Conservation (phyloP, 2,888 invertebrate species). For the Hedya salicella region DNA sequence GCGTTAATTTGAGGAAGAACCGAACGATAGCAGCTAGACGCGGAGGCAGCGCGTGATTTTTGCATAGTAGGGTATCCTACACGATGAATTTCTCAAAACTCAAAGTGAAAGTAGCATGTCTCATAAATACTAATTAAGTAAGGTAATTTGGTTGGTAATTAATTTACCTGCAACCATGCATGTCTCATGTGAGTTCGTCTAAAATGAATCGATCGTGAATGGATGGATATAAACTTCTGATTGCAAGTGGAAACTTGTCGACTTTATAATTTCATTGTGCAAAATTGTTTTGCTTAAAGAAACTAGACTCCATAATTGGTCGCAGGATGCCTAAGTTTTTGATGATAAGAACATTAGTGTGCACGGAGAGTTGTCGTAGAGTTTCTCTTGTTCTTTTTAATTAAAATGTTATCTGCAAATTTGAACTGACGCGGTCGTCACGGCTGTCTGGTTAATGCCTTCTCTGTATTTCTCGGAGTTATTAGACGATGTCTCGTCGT, state of each 20-base stretch:
- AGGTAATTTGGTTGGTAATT: not conserved
- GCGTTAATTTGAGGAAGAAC: not conserved
- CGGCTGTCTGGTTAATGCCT: too few species aligned
- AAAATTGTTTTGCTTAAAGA: not conserved
- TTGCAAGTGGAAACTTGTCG: too few species aligned
- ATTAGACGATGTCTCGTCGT: not conserved
- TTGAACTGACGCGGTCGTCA: too few species aligned
- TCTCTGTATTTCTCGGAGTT: not conserved
- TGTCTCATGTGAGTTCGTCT: too few species aligned
- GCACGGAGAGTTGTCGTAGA: too few species aligned
- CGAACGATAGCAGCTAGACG: not conserved
- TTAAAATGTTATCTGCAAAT: not conserved
- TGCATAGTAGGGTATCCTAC: too few species aligned
- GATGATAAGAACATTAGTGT: too few species aligned
- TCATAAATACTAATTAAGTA: constrained; percentile 19
- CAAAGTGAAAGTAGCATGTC: constrained; percentile 3
- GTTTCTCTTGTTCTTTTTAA: too few species aligned
- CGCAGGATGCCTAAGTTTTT: not conserved
- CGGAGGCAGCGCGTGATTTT: not conserved
- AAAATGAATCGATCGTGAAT: too few species aligned
- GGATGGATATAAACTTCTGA: too few species aligned
- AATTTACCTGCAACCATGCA: not conserved
- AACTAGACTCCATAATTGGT: not conserved
- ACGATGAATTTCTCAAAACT: not conserved
- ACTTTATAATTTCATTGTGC: too few species aligned